Evolutionary conservation across 2,113 vertebrate genomes (phyloP), one percentile per base, ranked within the genome.

Genomic region (Nycticryphes semicollaris): DNA sequence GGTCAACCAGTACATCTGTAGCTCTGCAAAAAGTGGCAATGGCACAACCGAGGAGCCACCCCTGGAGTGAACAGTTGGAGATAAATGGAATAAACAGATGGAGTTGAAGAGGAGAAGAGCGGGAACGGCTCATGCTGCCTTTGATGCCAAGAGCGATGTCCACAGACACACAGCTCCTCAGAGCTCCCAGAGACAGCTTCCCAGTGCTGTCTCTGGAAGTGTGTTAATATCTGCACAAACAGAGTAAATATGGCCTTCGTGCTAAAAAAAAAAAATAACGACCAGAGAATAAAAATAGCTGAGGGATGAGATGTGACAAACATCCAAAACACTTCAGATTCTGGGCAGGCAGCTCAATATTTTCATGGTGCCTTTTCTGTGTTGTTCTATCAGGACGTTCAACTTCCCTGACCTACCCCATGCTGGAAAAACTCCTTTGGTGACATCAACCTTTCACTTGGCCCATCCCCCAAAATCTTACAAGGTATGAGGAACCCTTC

Each of bases 61-160:
- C 91, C 89, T 95, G 94, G 89, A 96, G 94, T 67, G 84, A 96
- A 87, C 93, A 95, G 87, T 94, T 95, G 95, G 95, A 96, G 73
- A 68, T 95, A 93, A 96, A 96, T 92, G 84, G 80, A 90, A 81
- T 91, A 96, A 97, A 97, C 93, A 97, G 96, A 97, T 96, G 94
- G 94, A 94, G 51, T 24, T 87, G 89, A 94, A 95, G 84, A 90
- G 92, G 81, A 91, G 68, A 94, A 92, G 90, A 93, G 66, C 1
- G 1, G 77, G 89, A 97, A 91, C 2, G 5, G 94, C 86, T 94
- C 89, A 84, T 0, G 3, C 76, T 91, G 91, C 80, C 84, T 95
- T 92, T 84, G 89, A 84, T 94, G 91, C 91, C 91, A 96, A 89
- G 77, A 94, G 84, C 11, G 3, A 89, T 3, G 60, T 91, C 87